Evolutionary conservation across 2,888 invertebrate genomes (phyloP).

Genomic region (Auanema sp.): DNA sequence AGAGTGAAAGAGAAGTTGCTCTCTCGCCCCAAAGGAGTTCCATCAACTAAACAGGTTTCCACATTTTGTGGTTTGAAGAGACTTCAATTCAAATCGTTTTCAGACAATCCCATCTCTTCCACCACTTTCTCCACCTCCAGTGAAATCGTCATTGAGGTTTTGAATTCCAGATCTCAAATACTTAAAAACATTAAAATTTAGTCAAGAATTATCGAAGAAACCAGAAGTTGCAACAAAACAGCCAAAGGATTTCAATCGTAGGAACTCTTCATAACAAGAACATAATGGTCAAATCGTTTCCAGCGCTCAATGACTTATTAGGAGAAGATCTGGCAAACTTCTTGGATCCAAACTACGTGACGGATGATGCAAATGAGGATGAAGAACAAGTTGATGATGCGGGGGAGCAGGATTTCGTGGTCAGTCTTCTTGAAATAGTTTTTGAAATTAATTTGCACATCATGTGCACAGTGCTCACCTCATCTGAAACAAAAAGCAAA

Average conservation of each 20-base stretch:
- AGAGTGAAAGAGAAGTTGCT: too few species aligned
- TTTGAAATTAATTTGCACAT: too few species aligned
- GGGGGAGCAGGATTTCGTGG: neutral
- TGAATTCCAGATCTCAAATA: too few species aligned
- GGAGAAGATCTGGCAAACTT: slow-evolving; percentile 53
- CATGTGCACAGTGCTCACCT: too few species aligned
- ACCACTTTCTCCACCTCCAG: too few species aligned
- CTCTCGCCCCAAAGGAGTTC: too few species aligned
- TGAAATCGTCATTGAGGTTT: too few species aligned
- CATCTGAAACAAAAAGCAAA: too few species aligned
- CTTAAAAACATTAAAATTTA: neutral
- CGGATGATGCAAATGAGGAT: slow-evolving; percentile 38
- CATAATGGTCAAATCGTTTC: slow-evolving; percentile 14
- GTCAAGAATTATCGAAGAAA: slow-evolving; percentile 14
- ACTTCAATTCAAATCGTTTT: too few species aligned
- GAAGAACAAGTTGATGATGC: slow-evolving; percentile 13
- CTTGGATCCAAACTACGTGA: slow-evolving; percentile 49
- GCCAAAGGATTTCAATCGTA: slow-evolving; percentile 19
- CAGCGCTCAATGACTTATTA: slow-evolving; percentile 49
- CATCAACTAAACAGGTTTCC: too few species aligned
- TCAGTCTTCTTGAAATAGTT: neutral
- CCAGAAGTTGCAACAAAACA: slow-evolving; percentile 7
- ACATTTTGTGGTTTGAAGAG: too few species aligned
- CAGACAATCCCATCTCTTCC: too few species aligned
- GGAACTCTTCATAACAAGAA: neutral